Evolutionary conservation across 2,113 vertebrate species (phyloP).

Genomic region (Oceanodroma tethys): DNA sequence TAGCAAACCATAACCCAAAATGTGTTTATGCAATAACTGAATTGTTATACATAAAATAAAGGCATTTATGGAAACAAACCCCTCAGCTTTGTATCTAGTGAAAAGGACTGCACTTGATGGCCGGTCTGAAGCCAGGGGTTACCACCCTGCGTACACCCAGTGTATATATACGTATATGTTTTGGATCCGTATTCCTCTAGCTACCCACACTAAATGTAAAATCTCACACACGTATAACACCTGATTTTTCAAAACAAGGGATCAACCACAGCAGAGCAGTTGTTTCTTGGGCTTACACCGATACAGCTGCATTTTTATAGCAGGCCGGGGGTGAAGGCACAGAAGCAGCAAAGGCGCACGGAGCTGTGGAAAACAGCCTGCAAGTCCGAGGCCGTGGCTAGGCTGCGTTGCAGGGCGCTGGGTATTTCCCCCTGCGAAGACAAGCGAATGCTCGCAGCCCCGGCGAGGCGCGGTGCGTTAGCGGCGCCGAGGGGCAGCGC

Average conservation of each 20-base stretch:
- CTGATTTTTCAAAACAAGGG: not conserved
- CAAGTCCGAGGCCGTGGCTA: fast-evolving
- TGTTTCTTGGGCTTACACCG: not conserved
- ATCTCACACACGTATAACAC: fast-evolving
- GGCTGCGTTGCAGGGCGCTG: fast-evolving
- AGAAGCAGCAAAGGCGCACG: not conserved
- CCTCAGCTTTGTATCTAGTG: not conserved
- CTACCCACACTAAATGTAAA: not conserved
- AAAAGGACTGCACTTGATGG: not conserved
- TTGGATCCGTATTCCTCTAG: not conserved
- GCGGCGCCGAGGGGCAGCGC: too few relatives aligned
- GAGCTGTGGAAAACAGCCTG: not conserved
- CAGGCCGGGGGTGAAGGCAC: not conserved
- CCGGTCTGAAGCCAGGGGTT: too few relatives aligned
- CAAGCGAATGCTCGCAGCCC: not conserved
- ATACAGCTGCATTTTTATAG: not conserved
- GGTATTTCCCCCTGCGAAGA: not conserved
- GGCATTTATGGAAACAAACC: not conserved
- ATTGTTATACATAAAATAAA: not conserved
- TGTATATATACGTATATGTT: fast-evolving
- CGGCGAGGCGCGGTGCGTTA: fast-evolving
- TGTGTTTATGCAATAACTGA: not conserved
- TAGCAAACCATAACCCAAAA: not conserved
- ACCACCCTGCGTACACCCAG: not conserved
- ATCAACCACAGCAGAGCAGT: not conserved